Evolutionary conservation across 1,140 invertebrate species (phyloP).

Genomic region (Zophobas atratus): DNA sequence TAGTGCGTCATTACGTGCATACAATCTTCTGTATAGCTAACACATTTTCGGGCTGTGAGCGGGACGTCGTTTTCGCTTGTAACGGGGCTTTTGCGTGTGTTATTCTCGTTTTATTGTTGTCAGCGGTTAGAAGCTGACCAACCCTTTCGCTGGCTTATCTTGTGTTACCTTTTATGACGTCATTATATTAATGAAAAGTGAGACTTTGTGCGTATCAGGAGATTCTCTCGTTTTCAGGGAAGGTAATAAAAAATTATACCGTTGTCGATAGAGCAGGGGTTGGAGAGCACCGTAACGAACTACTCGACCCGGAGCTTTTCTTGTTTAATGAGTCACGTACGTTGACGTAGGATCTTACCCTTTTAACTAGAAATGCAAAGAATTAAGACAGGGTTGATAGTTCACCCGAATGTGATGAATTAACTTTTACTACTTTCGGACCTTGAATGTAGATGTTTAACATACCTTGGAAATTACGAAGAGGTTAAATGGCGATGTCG

Average conservation of each 20-base stretch:
- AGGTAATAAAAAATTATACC: conserved; percentile 15
- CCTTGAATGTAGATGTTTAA: too few relatives aligned
- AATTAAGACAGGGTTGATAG: background rate
- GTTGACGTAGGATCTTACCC: conserved; percentile 3
- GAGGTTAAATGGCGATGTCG: too few relatives aligned
- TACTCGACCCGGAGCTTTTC: conserved; percentile 9
- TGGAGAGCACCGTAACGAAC: background rate
- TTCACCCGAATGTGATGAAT: background rate
- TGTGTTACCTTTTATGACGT: conserved; percentile 7
- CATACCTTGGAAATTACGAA: too few relatives aligned
- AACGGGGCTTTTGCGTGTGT: background rate
- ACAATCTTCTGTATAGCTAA: too few relatives aligned
- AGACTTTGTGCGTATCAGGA: conserved; percentile 6
- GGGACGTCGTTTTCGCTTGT: too few relatives aligned
- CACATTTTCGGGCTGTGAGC: too few relatives aligned
- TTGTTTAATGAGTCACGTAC: conserved; percentile 41
- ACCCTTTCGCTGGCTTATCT: conserved; percentile 27
- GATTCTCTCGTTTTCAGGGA: background rate
- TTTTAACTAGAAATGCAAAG: conserved; percentile 1
- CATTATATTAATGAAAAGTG: conserved; percentile 34
- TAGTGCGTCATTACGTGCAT: too few relatives aligned
- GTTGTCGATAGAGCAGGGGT: background rate
- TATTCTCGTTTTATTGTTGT: conserved; percentile 16
- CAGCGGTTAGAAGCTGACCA: conserved; percentile 14
- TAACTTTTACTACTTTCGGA: background rate